Evolutionary conservation across 2,113 vertebrate species (phyloP).

Genomic region (Cygnus atratus): DNA sequence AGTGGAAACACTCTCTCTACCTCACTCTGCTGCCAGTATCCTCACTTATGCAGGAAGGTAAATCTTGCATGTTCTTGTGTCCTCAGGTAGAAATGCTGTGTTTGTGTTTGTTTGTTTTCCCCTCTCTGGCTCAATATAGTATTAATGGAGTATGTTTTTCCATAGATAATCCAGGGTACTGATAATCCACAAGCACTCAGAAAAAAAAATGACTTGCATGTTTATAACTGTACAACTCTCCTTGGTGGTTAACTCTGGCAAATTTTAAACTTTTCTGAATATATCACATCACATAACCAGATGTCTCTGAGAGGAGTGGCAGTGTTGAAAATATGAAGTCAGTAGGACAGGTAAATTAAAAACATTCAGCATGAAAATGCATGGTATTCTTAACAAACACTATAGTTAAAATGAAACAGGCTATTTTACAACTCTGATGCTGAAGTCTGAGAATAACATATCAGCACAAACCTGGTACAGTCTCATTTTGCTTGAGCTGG

Average conservation of each 20-base stretch:
- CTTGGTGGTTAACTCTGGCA: neutral
- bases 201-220: neutral
- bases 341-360: neutral
- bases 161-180: neutral
- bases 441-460: neutral
- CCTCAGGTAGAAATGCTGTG: neutral
- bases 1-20: neutral
- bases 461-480: neutral
- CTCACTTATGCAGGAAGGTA: neutral
- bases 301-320: constrained; percentile 6
- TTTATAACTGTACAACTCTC: neutral
- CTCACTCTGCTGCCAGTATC: neutral
- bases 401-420: neutral
- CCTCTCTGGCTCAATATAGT: neutral
- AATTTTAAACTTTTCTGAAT: constrained; percentile 5
- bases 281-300: neutral
- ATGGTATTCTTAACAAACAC: neutral
- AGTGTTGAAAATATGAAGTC: neutral
- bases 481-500: neutral
- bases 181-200: neutral
- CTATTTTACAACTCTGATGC: neutral
- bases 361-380: neutral
- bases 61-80: neutral
- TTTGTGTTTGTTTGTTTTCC: neutral
- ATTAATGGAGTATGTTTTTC: neutral